A percentile compares a stretch with the other conserved stretches of the same genome.
Evolutionary conservation across 2,797 vertebrate species (phyloP).

Genomic region (Graptemys geographica): DNA sequence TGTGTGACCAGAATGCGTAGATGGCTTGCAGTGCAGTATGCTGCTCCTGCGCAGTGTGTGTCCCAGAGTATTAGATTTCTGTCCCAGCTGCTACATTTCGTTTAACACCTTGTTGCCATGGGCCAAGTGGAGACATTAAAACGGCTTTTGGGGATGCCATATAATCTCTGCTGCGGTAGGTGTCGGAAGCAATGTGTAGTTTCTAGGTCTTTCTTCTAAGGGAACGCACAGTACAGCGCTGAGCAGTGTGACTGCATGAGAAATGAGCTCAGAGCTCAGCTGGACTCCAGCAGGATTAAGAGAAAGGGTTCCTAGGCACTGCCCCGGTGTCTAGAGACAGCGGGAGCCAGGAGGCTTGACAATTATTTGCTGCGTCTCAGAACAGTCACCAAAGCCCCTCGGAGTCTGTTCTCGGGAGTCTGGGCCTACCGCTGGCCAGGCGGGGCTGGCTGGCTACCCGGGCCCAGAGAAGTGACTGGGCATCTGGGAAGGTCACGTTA

Average conservation of each 20-base stretch:
- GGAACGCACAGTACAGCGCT: neutral
- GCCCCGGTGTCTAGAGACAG: neutral
- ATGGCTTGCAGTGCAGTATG: neutral
- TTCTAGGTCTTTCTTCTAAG: neutral
- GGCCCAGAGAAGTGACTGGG: neutral
- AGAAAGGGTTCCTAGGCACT: neutral
- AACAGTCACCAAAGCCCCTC: neutral
- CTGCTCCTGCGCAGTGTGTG: neutral
- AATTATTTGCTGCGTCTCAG: neutral
- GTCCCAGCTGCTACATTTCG: accelerated
- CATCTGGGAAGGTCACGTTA: neutral
- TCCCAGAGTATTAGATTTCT: neutral
- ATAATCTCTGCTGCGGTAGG: neutral
- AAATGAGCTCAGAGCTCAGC: neutral
- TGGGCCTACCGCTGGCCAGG: neutral
- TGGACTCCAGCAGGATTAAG: neutral
- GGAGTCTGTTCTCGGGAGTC: no score
- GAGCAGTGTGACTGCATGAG: neutral
- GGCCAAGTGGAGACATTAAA: neutral
- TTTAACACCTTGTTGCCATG: neutral
- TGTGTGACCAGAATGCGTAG: neutral
- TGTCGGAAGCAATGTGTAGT: neutral
- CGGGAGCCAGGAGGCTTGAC: neutral
- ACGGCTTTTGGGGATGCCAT: neutral
- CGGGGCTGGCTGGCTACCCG: neutral